phyloP scores from a whole-genome alignment of 2,888 invertebrate species.

The Rhagonycha lutea region DNA sequence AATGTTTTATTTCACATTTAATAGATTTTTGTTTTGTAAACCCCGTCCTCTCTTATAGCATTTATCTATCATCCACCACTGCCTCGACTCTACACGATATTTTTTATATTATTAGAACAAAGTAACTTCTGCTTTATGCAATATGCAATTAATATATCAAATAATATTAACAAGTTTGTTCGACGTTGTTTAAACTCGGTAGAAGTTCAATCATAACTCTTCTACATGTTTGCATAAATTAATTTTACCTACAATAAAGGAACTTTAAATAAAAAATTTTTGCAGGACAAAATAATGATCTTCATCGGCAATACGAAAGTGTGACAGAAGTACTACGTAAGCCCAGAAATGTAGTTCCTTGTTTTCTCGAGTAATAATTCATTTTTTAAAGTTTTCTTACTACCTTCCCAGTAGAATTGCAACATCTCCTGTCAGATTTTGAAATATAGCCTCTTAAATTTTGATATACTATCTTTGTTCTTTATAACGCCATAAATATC shows the following conservation, averaged over 20 bases:
- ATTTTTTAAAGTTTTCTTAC: constrained; percentile 20
- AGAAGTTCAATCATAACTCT: not conserved
- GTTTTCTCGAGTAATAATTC: constrained; percentile 22
- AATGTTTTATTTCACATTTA: too few species aligned
- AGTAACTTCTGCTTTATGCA: too few species aligned
- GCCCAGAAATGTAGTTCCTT: constrained; percentile 4
- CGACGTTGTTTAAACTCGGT: not conserved
- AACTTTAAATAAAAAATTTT: not conserved
- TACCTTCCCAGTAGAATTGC: constrained; percentile 13
- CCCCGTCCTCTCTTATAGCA: too few species aligned
- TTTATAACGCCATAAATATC: constrained; percentile 39
- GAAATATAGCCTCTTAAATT: constrained; percentile 38
- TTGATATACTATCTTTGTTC: constrained; percentile 37
- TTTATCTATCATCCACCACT: too few species aligned
- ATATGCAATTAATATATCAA: too few species aligned
- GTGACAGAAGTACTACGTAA: not conserved
- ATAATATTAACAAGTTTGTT: too few species aligned
- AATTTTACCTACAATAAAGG: too few species aligned
- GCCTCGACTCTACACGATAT: too few species aligned
- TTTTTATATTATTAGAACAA: too few species aligned
- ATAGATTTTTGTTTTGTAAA: too few species aligned
- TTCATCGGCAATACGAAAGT: not conserved
- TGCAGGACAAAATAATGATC: not conserved
- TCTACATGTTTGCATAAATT: not conserved
- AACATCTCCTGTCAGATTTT: constrained; percentile 31